Conservation (phyloP, 2,113 vertebrate species). For the Saccopteryx leptura region DNA sequence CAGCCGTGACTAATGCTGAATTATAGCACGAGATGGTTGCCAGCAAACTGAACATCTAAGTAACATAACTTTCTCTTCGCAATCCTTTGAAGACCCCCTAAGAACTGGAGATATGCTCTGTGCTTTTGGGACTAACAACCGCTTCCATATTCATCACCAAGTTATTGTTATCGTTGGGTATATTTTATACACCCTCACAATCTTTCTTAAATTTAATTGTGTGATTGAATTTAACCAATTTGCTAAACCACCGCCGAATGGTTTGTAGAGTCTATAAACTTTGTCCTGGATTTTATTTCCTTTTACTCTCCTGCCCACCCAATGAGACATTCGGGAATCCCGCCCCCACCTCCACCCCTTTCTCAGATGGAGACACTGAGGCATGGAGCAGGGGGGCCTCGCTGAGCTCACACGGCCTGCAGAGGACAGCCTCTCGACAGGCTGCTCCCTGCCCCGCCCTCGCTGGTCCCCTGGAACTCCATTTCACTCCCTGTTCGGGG, state of each 20-base stretch:
- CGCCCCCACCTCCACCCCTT: neutral
- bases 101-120: neutral
- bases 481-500: neutral
- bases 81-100: neutral
- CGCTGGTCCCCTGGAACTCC: neutral
- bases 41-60: constrained; percentile 14
- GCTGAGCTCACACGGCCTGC: neutral
- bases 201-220: neutral
- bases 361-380: constrained; percentile 28
- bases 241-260: neutral
- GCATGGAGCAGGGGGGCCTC: neutral
- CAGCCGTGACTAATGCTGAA: constrained; percentile 46
- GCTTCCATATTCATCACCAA: neutral
- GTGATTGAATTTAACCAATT: neutral
- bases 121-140: neutral
- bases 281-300: neutral
- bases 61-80: neutral
- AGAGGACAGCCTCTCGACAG: neutral
- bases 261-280: neutral
- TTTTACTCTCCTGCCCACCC: neutral
- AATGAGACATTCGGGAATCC: neutral
- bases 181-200: neutral
- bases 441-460: neutral
- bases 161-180: neutral
- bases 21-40: neutral